A percentile compares a stretch with the other conserved stretches of the same genome.
Conservation (phyloP, 2,888 invertebrate genomes). For the Cetonia aurata region DNA sequence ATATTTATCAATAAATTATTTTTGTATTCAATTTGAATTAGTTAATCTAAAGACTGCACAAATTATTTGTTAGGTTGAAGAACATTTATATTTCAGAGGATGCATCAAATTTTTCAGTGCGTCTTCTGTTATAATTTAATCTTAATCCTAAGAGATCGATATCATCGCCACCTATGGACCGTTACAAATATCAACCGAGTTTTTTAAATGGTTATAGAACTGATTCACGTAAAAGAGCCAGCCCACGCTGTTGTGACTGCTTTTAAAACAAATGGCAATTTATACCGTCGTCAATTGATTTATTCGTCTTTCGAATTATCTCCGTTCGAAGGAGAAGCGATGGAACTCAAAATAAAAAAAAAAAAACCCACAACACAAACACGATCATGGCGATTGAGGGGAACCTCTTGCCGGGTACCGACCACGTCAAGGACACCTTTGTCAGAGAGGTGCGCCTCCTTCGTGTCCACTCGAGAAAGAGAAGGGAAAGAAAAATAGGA, state of each 20-base stretch:
- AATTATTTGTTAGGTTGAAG: too few relatives aligned
- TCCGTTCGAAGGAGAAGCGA: conserved; percentile 11
- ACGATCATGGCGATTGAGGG: conserved; percentile 17
- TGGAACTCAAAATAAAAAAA: conserved; percentile 22
- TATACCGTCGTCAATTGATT: conserved; percentile 32
- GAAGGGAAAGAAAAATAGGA: conserved; percentile 6
- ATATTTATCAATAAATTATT: too few relatives aligned
- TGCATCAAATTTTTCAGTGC: too few relatives aligned
- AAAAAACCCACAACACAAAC: conserved; percentile 22
- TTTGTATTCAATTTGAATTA: too few relatives aligned
- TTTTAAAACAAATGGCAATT: conserved; percentile 18
- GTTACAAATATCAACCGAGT: neutral
- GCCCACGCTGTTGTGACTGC: conserved; percentile 24
- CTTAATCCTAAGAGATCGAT: neutral
- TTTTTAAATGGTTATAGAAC: conserved; percentile 2
- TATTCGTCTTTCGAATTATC: conserved; percentile 30
- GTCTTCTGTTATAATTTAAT: too few relatives aligned
- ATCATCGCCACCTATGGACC: conserved; percentile 1
- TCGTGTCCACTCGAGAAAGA: neutral
- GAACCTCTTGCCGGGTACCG: conserved; percentile 21
- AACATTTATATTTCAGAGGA: too few relatives aligned
- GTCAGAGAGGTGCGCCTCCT: conserved; percentile 7
- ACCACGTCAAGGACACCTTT: conserved; percentile 29
- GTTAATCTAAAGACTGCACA: too few relatives aligned
- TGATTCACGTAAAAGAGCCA: conserved; percentile 9